A percentile compares a stretch with the other conserved stretches of the same genome.
phyloP scores from a whole-genome alignment of 2,888 invertebrate genomes.

The Horisme vitalbata region DNA sequence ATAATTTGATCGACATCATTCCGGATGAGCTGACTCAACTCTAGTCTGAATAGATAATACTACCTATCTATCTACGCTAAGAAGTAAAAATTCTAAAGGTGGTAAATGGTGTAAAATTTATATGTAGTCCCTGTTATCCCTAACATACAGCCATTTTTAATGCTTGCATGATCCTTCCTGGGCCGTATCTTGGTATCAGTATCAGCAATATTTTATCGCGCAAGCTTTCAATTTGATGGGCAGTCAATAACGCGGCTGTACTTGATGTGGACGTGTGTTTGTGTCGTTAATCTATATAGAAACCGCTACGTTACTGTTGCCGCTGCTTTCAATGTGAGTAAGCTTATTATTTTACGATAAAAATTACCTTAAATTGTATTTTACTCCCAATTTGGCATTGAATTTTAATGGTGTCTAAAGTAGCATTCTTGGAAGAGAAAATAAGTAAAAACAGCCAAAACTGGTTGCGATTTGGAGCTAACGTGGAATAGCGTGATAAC shows the following conservation, averaged over 20 bases:
- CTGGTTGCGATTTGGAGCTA: slow-evolving; percentile 62
- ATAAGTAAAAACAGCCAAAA: slow-evolving; percentile 56
- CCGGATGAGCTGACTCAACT: no score
- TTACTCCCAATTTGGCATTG: slow-evolving; percentile 8
- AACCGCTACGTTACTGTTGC: slow-evolving; percentile 19
- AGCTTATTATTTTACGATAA: slow-evolving; percentile 10
- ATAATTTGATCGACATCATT: no score
- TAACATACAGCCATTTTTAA: slow-evolving; percentile 26
- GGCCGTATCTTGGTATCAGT: slow-evolving; percentile 39
- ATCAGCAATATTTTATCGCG: slow-evolving; percentile 51
- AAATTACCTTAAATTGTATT: slow-evolving; percentile 4
- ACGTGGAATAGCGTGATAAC: slow-evolving; percentile 59
- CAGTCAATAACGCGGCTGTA: slow-evolving; percentile 58
- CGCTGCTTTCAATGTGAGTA: slow-evolving; percentile 28
- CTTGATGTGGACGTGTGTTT: slow-evolving; percentile 52
- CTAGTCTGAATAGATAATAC: no score
- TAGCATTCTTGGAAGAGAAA: slow-evolving; percentile 41
- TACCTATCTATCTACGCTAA: no score
- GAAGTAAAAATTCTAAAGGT: no score
- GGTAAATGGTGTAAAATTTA: neutral
- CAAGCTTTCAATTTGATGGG: slow-evolving; percentile 55
- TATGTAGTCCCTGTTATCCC: slow-evolving; percentile 28
- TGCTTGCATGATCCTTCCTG: slow-evolving; percentile 27
- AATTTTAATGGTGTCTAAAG: slow-evolving; percentile 30
- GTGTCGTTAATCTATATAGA: slow-evolving; percentile 34